These are phyloP conservation scores for Platypus cylindrus DNA, from an alignment of 2,888 invertebrate species.

Conservation along the genomic window DNA sequence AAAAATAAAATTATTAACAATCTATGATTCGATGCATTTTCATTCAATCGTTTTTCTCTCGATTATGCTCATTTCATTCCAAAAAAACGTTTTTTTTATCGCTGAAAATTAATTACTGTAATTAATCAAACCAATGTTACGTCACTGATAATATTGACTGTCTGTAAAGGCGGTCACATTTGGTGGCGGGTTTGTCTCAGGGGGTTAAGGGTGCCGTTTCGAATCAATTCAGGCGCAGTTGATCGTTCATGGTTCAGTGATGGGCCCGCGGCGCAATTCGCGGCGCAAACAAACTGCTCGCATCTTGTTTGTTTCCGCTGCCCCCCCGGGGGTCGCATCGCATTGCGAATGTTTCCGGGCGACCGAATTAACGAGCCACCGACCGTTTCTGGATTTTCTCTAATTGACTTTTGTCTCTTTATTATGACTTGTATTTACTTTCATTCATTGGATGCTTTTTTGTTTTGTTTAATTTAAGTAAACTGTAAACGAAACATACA, in stretches of 20 bases:
- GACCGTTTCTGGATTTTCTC: constrained; percentile 13
- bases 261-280: constrained; percentile 12
- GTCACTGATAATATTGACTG: constrained; percentile 13
- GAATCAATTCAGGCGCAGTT: constrained; percentile 16
- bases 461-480: too few relatives aligned
- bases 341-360: constrained; percentile 12
- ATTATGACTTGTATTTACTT: constrained; percentile 8
- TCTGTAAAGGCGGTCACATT: constrained; percentile 15
- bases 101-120: too few relatives aligned
- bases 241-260: constrained; percentile 15
- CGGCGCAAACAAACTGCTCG: constrained; percentile 20
- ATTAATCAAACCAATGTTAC: too few relatives aligned
- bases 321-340: constrained; percentile 15
- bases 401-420: constrained; percentile 15
- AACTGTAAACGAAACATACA: too few relatives aligned
- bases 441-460: constrained; percentile 3
- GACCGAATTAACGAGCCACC: constrained; percentile 13
- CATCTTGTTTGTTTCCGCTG: constrained; percentile 20
- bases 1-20: too few relatives aligned
- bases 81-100: too few relatives aligned
- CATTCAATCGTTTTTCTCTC: too few relatives aligned
- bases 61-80: too few relatives aligned
- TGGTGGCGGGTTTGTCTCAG: constrained; percentile 16
- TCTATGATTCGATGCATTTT: too few relatives aligned
- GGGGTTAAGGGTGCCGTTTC: constrained; percentile 14